Conservation (phyloP, 2,797 vertebrate species). For the Scolopax bukidnonensis region DNA sequence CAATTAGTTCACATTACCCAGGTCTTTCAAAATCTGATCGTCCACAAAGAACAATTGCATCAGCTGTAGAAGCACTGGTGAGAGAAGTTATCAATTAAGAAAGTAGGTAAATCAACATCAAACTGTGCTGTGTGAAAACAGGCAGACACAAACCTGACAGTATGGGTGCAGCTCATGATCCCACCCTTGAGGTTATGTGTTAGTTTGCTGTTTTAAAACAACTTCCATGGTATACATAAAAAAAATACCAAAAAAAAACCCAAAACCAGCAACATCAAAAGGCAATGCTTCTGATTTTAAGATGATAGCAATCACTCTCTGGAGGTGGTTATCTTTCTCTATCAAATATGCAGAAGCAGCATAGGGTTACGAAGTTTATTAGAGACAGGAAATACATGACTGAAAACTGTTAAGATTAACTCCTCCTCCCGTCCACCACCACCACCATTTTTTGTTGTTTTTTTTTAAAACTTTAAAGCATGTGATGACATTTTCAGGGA, state of each 20-base stretch:
- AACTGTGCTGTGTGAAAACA: neutral
- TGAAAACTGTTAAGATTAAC: neutral
- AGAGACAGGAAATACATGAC: neutral
- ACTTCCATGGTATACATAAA: neutral
- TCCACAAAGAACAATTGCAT: neutral
- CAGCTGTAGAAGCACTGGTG: neutral
- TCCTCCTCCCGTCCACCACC: neutral
- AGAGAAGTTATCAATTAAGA: neutral
- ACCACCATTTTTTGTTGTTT: neutral
- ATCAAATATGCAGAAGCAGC: neutral
- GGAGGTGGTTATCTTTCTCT: neutral
- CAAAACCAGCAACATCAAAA: neutral
- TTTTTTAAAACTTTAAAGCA: neutral
- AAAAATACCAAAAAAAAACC: neutral
- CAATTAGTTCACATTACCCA: neutral
- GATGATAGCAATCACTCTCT: neutral
- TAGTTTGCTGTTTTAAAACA: neutral
- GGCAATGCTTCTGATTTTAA: neutral
- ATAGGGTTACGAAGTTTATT: neutral
- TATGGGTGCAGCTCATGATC: neutral
- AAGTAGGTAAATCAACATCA: neutral
- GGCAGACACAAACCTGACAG: neutral
- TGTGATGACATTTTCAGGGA: neutral
- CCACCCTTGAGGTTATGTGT: neutral
- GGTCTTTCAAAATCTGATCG: slow-evolving; percentile 24